A percentile compares a stretch with the other conserved stretches of the same genome.
These are phyloP conservation scores for Prolemur simus DNA, from an alignment of 2,113 vertebrate genomes.

Conservation along the genomic window DNA sequence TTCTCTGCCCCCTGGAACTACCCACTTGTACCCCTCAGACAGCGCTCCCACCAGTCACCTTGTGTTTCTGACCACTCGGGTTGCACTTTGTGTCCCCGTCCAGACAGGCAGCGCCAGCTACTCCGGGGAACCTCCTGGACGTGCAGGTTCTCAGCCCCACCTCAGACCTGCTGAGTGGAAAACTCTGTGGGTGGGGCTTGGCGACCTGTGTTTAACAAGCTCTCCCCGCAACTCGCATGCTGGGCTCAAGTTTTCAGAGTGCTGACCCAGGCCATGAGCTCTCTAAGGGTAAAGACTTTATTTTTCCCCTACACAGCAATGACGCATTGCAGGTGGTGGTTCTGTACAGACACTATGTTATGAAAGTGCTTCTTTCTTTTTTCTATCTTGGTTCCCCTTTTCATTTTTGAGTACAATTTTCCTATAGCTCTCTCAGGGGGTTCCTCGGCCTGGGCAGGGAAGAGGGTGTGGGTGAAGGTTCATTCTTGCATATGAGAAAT, in stretches of 20 bases:
- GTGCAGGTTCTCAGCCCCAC: neutral
- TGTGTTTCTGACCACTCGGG: rapidly evolving
- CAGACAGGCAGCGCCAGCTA: neutral
- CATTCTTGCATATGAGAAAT: neutral
- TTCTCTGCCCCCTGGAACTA: rapidly evolving
- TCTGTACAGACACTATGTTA: neutral
- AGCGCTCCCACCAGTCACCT: rapidly evolving
- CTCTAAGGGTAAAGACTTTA: neutral
- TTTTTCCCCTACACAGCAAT: neutral
- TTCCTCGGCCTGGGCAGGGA: neutral
- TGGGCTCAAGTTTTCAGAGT: neutral
- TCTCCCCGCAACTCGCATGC: neutral
- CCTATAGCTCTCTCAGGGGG: neutral
- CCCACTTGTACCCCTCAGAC: rapidly evolving
- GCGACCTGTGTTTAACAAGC: neutral
- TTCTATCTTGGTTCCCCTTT: neutral
- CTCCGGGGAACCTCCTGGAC: too few relatives aligned
- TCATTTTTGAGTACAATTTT: neutral
- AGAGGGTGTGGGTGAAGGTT: neutral
- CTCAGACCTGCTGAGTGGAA: neutral
- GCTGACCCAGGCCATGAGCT: neutral
- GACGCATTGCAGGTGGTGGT: neutral
- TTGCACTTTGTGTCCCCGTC: neutral
- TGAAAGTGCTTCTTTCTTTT: neutral
- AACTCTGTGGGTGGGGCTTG: neutral